phyloP scores from a whole-genome alignment of 2,797 vertebrate species.

The Acestrorhynchus altus region DNA sequence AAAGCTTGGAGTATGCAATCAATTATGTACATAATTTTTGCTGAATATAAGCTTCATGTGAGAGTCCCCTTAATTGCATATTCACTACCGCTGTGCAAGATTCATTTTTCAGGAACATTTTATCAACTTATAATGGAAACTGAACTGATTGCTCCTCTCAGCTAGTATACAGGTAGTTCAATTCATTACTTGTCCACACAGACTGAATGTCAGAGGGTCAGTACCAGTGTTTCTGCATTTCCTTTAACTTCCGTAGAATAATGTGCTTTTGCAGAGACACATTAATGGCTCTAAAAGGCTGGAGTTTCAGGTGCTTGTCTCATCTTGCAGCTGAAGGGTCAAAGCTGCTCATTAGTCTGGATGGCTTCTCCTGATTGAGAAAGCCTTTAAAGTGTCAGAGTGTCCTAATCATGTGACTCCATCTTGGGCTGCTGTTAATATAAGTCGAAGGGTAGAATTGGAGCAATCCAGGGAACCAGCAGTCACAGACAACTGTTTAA shows the following conservation, averaged over 20 bases:
- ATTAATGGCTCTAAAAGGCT: neutral
- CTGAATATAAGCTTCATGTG: neutral
- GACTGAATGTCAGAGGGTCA: constrained; percentile 4
- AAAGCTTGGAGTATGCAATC: neutral
- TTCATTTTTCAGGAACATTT: neutral
- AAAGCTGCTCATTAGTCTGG: constrained; percentile 49
- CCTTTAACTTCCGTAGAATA: neutral
- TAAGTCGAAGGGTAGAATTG: constrained; percentile 59
- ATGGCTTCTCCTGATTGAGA: constrained; percentile 66
- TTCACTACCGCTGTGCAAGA: neutral
- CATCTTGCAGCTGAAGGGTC: constrained; percentile 11
- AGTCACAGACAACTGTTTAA: constrained; percentile 37
- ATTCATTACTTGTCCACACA: neutral
- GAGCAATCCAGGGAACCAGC: constrained; percentile 48
- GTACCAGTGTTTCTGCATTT: constrained; percentile 9
- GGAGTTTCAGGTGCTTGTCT: neutral
- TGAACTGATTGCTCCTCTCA: neutral
- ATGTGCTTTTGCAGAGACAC: neutral
- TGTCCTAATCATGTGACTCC: constrained; percentile 57
- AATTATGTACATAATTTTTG: neutral
- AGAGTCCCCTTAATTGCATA: neutral
- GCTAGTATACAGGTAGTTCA: neutral
- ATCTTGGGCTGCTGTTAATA: constrained; percentile 63
- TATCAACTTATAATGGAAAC: neutral
- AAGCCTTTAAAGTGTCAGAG: constrained; percentile 47